A percentile compares a stretch with the other conserved stretches of the same genome.
These are phyloP conservation scores for Heterocephalus glaber DNA, from an alignment of 2,113 vertebrate genomes.

Conservation along the genomic window DNA sequence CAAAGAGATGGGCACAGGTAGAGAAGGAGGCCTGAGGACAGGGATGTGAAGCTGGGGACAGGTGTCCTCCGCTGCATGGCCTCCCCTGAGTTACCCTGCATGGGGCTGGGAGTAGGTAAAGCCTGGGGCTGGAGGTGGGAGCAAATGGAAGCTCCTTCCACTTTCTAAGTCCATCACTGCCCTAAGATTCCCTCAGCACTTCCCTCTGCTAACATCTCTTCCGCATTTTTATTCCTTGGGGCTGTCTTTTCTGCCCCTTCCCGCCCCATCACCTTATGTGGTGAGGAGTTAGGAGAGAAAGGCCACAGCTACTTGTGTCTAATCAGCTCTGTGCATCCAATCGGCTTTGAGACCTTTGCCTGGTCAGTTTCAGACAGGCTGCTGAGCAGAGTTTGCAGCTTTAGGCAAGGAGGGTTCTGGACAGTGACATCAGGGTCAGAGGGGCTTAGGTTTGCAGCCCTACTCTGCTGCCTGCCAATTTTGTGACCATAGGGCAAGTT, in stretches of 20 bases:
- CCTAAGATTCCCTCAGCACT: no score
- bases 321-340: neutral
- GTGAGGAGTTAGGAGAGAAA: neutral
- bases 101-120: neutral
- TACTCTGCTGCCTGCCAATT: neutral
- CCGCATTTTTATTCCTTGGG: neutral
- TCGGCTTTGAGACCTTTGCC: neutral
- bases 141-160: neutral
- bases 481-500: neutral
- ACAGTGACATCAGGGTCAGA: neutral
- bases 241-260: neutral
- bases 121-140: neutral
- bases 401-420: neutral
- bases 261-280: neutral
- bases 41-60: no score
- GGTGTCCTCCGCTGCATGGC: fast-evolving
- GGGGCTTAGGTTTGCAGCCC: neutral
- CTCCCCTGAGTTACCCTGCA: no score
- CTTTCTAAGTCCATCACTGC: neutral
- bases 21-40: neutral
- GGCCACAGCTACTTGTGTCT: neutral
- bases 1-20: no score
- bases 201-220: neutral
- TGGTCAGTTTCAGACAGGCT: neutral
- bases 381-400: neutral